Base-by-base conservation (phyloP, 1,140 invertebrate species). In the Polyergus mexicanus region DNA sequence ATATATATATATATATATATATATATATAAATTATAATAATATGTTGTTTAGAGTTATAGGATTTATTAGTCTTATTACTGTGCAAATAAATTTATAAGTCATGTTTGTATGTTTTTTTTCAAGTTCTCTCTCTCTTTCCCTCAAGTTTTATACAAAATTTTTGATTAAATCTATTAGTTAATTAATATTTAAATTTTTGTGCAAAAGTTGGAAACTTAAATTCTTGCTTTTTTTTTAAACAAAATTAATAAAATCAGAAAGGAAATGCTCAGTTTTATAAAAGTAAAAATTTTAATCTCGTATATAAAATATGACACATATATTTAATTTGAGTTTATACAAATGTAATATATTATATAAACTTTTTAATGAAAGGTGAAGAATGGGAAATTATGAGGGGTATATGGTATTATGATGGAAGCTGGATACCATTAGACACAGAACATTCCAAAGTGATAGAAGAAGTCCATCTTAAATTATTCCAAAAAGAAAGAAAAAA, bases 391-490 rank as follows among this genome's bases (percentile, higher is more conserved):
- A 96, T 97, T 81, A 96, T 95, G 86, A 93, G 97, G 87, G 97
- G 97, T 2, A 96, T 96, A 2, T 97, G 97, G 97, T 97, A 97
- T 93, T 96, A 97, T 89, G 97, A 97, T 88, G 96, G 96, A n/a
- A 96, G 95, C 44, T 97, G 96, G 96, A 96, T 97, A 91, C 97
- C 97, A 16, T 89, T 97, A 69, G 96, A 97, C 76, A 93, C 95
- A 69, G 95, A 95, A 54, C 94, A 96, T 88, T 95, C 96, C n/a
- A 95, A 95, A 85, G 94, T 96, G 56, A 95, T 97, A 80, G 97
- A 97, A 93, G 94, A 95, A 28, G 96, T 96, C 85, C 97, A 97
- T 94, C 91, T 97, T 60, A 91, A 89, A 88, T 89, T 96, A 62
- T 96, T 96, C 84, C 92, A 93, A 86, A 95, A 95, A 78, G 94